These are phyloP conservation scores for Glomeris maerens DNA, from an alignment of 1,140 invertebrate species.

Conservation along the genomic window DNA sequence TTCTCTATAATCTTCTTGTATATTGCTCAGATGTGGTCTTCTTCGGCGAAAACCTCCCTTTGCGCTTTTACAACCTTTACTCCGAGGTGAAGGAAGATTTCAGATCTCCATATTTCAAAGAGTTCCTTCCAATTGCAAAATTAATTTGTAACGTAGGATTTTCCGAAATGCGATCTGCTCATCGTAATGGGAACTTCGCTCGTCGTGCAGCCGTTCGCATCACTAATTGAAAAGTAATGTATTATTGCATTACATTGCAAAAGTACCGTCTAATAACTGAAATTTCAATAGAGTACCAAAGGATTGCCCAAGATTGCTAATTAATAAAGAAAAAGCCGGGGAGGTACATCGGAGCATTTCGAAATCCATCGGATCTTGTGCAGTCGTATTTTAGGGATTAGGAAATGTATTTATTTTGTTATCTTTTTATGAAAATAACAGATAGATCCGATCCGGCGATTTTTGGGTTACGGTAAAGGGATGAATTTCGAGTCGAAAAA, in stretches of 20 bases:
- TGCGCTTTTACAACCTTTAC: slow-evolving; percentile 49
- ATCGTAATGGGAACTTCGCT: slow-evolving; percentile 92
- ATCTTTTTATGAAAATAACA: too few relatives aligned
- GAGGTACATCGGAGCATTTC: slow-evolving; percentile 29
- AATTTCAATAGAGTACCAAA: slow-evolving; percentile 42
- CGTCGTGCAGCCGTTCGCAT: slow-evolving; percentile 90
- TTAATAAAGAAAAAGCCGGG: slow-evolving; percentile 66
- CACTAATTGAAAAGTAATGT: slow-evolving; percentile 56
- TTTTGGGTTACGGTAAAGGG: slow-evolving; percentile 17
- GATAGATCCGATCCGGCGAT: neutral
- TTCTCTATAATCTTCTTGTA: too few relatives aligned
- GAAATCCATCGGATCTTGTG: neutral
- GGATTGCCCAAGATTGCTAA: slow-evolving; percentile 60
- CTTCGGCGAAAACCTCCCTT: slow-evolving; percentile 77
- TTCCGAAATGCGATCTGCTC: slow-evolving; percentile 72
- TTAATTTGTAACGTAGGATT: slow-evolving; percentile 44
- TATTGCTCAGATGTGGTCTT: slow-evolving; percentile 64
- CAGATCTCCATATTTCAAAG: neutral
- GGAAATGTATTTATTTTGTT: too few relatives aligned
- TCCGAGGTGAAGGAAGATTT: neutral
- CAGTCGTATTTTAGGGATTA: neutral
- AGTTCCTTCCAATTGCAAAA: slow-evolving; percentile 8
- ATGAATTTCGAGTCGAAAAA: slow-evolving; percentile 37
- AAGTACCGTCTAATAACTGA: neutral
- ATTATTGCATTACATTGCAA: slow-evolving; percentile 7